Percentiles rank a stretch among this genome's conserved stretches.
Evolutionary conservation across 2,113 vertebrate species (phyloP).

Genomic region (Psephotus haematonotus): DNA sequence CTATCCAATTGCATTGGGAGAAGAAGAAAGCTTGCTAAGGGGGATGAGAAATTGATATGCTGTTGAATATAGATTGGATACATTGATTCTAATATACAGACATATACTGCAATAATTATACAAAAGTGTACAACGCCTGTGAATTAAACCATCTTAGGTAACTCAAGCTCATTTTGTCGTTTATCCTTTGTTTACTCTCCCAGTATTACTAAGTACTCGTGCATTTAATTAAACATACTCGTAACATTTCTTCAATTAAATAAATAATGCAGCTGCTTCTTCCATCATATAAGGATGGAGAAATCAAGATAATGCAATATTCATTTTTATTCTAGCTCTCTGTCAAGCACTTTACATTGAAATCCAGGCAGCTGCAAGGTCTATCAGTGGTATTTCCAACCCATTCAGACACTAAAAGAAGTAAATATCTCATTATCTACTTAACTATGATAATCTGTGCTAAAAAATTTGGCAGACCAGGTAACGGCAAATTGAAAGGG

Average conservation of each 20-base stretch:
- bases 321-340: slow-evolving; percentile 46
- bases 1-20: not conserved
- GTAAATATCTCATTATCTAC: slow-evolving; percentile 28
- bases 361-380: not conserved
- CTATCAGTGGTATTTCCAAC: not conserved
- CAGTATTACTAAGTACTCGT: not conserved
- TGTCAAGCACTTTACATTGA: not conserved
- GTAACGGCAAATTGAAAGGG: not conserved
- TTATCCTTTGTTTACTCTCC: slow-evolving; percentile 46
- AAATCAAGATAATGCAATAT: slow-evolving; percentile 45
- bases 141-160: slow-evolving; percentile 11
- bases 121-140: fast-evolving
- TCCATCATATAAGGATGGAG: not conserved
- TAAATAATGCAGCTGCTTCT: slow-evolving; percentile 49
- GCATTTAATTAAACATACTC: slow-evolving; percentile 36
- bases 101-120: not conserved
- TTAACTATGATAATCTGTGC: not conserved
- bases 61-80: slow-evolving; percentile 20
- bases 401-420: not conserved
- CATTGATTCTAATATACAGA: slow-evolving; percentile 29
- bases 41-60: not conserved
- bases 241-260: slow-evolving; percentile 29
- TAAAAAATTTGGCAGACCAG: slow-evolving; percentile 9
- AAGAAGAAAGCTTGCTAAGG: slow-evolving; percentile 5
- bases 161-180: slow-evolving; percentile 18